These are phyloP conservation scores for Odontesthes bonariensis DNA, from an alignment of 2,113 vertebrate genomes.

Conservation along the genomic window DNA sequence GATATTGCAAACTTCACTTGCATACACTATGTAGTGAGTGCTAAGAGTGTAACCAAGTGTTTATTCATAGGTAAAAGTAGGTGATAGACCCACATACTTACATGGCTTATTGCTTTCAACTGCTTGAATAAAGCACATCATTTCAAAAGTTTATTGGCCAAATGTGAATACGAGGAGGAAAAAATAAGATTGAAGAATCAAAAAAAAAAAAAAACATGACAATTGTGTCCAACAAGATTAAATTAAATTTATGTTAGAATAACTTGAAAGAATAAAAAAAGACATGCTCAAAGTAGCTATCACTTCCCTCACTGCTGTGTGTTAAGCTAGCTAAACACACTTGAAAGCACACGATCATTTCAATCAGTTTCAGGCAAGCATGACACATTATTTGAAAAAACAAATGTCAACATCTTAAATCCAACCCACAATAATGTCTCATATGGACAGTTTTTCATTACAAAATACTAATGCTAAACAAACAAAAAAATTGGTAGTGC, in stretches of 20 bases:
- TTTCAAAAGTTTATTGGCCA: neutral
- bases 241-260: neutral
- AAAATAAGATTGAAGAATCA: too few species aligned
- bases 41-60: neutral
- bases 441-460: too few species aligned
- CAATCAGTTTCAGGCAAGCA: neutral
- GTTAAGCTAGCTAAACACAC: neutral
- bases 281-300: too few species aligned
- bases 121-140: neutral
- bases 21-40: constrained; percentile 5
- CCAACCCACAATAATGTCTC: too few species aligned
- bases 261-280: neutral
- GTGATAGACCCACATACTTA: neutral
- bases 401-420: too few species aligned
- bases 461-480: too few species aligned
- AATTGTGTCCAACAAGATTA: neutral
- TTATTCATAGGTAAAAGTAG: neutral
- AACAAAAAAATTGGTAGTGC: too few species aligned
- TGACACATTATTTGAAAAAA: too few species aligned
- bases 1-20: constrained; percentile 45
- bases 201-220: too few species aligned
- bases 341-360: too few species aligned
- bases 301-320: neutral
- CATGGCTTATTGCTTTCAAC: neutral
- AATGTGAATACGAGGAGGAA: neutral